Percentiles rank a stretch among this genome's conserved stretches.
These are phyloP conservation scores for Drosophila santomea DNA, from an alignment of 1,140 invertebrate genomes.

Conservation along the genomic window DNA sequence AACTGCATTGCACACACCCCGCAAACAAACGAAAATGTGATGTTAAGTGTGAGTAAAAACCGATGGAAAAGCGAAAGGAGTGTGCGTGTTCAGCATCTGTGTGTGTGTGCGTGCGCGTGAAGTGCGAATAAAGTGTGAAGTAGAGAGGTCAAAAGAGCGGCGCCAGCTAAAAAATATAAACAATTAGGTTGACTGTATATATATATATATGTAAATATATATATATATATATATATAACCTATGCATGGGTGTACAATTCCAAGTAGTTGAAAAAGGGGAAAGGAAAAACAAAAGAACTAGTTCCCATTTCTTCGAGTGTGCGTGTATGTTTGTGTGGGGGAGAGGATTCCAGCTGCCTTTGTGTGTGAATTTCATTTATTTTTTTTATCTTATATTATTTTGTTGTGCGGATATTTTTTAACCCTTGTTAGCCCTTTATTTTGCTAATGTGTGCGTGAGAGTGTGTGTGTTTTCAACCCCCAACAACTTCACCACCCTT, in stretches of 20 bases:
- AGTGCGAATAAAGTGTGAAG: conserved; percentile 38
- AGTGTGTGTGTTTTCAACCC: conserved; percentile 60
- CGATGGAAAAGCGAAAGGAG: conserved; percentile 29
- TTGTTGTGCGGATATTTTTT: conserved; percentile 36
- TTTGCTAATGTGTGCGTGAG: conserved; percentile 9
- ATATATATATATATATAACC: not conserved
- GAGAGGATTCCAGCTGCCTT: conserved; percentile 46
- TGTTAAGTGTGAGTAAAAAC: conserved; percentile 69
- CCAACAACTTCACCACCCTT: conserved; percentile 41
- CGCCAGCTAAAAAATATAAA: conserved; percentile 45
- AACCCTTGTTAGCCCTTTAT: conserved; percentile 62
- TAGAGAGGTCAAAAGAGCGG: conserved; percentile 35
- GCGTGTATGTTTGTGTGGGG: conserved; percentile 15
- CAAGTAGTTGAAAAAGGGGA: not conserved
- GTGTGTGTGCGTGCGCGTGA: conserved; percentile 38
- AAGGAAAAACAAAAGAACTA: conserved; percentile 3
- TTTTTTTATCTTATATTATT: conserved; percentile 22
- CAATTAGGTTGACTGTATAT: conserved; percentile 12
- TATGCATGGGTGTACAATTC: not conserved
- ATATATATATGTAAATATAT: not conserved
- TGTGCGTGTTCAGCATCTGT: conserved; percentile 7
- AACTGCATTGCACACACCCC: conserved; percentile 31
- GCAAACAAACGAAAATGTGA: conserved; percentile 64
- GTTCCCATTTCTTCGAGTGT: conserved; percentile 6
- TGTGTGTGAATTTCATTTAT: conserved; percentile 35